phyloP scores from a whole-genome alignment of 2,113 vertebrate genomes.

The Xenus cinereus region DNA sequence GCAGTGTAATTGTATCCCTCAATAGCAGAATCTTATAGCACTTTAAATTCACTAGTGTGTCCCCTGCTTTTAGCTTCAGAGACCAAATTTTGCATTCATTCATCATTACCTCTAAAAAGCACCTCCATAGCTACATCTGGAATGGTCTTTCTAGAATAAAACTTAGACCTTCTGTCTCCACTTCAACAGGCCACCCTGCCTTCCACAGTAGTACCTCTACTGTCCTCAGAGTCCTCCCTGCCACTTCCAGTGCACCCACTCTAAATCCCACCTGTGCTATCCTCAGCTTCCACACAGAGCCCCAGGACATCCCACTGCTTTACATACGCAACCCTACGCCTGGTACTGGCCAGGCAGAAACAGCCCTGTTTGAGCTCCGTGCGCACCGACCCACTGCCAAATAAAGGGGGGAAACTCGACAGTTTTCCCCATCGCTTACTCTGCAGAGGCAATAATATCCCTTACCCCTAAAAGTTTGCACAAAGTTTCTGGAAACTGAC shows the following conservation, averaged over 20 bases:
- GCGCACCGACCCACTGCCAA: neutral
- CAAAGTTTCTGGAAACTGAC: neutral
- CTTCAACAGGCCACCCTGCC: neutral
- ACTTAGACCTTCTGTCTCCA: neutral
- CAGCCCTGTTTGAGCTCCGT: neutral
- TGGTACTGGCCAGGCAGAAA: neutral
- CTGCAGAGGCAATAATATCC: neutral
- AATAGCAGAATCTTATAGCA: neutral
- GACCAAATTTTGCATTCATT: neutral
- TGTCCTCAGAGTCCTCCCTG: neutral
- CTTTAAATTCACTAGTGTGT: neutral
- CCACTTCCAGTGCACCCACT: neutral
- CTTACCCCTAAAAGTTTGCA: neutral
- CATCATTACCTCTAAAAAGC: neutral
- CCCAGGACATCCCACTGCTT: neutral
- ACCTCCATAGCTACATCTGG: neutral
- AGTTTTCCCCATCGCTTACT: neutral
- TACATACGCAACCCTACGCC: neutral
- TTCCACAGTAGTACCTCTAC: neutral
- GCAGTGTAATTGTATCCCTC: neutral
- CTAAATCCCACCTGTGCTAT: rapidly evolving
- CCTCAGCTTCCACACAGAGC: neutral
- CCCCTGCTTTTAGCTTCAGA: neutral
- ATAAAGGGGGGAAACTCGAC: neutral
- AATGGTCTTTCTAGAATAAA: neutral